Evolutionary conservation across 2,888 invertebrate species (phyloP).

Genomic region (Epicampocera succincta): DNA sequence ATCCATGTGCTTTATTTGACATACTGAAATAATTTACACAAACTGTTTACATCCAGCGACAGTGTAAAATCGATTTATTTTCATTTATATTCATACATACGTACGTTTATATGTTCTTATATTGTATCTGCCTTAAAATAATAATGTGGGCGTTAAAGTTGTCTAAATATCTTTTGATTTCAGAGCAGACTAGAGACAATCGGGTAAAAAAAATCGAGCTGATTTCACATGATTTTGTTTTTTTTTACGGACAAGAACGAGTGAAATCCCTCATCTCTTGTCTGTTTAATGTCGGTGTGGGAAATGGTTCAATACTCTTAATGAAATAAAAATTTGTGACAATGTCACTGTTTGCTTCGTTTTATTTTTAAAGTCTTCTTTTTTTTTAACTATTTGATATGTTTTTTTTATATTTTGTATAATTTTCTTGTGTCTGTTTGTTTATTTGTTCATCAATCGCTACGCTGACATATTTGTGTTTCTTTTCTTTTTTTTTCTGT

Average conservation of each 20-base stretch:
- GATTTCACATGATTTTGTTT: slow-evolving; percentile 32
- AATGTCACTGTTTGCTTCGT: slow-evolving; percentile 66
- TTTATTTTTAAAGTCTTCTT: slow-evolving; percentile 32
- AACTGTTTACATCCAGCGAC: neutral
- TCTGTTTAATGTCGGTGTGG: slow-evolving; percentile 71
- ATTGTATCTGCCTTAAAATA: slow-evolving; percentile 38
- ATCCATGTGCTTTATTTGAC: too few species aligned
- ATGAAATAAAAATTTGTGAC: slow-evolving; percentile 73
- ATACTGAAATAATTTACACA: neutral
- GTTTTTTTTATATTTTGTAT: slow-evolving; percentile 50
- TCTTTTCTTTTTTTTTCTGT: slow-evolving; percentile 2
- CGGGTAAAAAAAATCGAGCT: slow-evolving; percentile 28
- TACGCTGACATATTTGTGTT: slow-evolving; percentile 63
- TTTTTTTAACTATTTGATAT: slow-evolving; percentile 30
- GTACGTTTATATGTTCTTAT: neutral
- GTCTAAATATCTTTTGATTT: slow-evolving; percentile 28
- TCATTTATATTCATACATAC: slow-evolving; percentile 17
- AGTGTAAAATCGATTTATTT: slow-evolving; percentile 27
- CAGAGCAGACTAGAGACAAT: slow-evolving; percentile 8
- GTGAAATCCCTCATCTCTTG: neutral
- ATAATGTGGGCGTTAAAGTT: slow-evolving; percentile 61
- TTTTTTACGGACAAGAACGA: slow-evolving; percentile 69
- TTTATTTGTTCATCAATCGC: slow-evolving; percentile 52
- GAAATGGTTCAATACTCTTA: slow-evolving; percentile 70
- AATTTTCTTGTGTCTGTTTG: slow-evolving; percentile 54